These are phyloP conservation scores for Smittia aterrima DNA, from an alignment of 2,888 invertebrate genomes.

Conservation along the genomic window DNA sequence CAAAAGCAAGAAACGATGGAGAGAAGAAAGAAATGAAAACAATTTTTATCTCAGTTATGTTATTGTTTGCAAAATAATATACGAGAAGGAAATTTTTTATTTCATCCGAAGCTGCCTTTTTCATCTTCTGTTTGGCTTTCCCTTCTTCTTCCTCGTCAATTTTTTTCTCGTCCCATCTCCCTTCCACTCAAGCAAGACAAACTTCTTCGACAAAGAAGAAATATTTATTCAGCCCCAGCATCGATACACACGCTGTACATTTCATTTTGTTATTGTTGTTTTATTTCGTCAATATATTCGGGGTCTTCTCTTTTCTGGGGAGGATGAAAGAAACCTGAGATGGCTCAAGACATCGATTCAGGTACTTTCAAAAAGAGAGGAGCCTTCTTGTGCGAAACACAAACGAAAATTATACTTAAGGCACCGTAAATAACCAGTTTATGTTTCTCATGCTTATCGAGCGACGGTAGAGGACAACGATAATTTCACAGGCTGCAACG, in stretches of 20 bases:
- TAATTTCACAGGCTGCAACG: too few relatives aligned
- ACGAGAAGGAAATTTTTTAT: constrained; percentile 17
- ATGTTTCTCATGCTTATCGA: not conserved
- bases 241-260: constrained; percentile 11
- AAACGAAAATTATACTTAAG: not conserved
- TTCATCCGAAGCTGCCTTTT: constrained; percentile 12
- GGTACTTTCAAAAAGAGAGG: not conserved
- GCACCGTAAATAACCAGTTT: constrained; percentile 34
- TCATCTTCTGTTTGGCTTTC: constrained; percentile 22
- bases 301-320: not conserved
- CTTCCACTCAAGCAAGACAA: not conserved
- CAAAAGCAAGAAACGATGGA: constrained; percentile 13
- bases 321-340: constrained; percentile 3
- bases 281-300: constrained; percentile 8
- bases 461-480: too few relatives aligned
- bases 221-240: not conserved
- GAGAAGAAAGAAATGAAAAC: constrained; percentile 4
- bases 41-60: constrained; percentile 3
- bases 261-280: constrained; percentile 1
- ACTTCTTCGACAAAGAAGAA: not conserved
- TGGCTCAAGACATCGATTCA: not conserved
- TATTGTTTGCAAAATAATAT: constrained; percentile 20
- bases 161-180: constrained; percentile 6
- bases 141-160: constrained; percentile 17
- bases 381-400: not conserved